Conservation (phyloP, 1,140 invertebrate species). For the Orius laevigatus region DNA sequence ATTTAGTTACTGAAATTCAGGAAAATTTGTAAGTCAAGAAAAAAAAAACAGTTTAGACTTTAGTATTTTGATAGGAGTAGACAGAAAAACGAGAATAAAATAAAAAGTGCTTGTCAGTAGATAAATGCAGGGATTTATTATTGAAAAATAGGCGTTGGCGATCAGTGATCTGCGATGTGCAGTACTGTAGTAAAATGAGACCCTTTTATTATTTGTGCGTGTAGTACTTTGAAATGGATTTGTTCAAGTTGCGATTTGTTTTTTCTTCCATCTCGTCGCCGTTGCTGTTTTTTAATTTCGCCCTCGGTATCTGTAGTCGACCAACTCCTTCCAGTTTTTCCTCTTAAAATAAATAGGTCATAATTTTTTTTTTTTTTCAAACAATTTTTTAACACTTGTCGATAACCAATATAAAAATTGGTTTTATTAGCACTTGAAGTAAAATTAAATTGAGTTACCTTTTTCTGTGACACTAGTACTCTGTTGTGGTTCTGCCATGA, state of each 20-base stretch:
- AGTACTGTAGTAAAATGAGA: slow-evolving; percentile 14
- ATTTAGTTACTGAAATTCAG: no score
- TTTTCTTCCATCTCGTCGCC: not conserved
- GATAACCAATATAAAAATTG: slow-evolving; percentile 1
- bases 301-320: slow-evolving; percentile 10
- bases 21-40: no score
- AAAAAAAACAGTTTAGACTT: no score
- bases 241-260: not conserved
- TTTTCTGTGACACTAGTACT: slow-evolving; percentile 7
- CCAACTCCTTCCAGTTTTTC: slow-evolving; percentile 13
- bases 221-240: not conserved
- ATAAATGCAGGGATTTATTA: no score
- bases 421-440: not conserved
- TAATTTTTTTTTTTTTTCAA: not conserved
- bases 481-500: slow-evolving; percentile 14
- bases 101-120: no score
- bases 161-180: slow-evolving; percentile 6
- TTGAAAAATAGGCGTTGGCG: no score
- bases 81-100: no score
- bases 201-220: slow-evolving; percentile 1
- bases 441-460: slow-evolving; percentile 10
- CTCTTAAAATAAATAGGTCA: not conserved
- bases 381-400: no score
- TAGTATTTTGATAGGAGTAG: no score
- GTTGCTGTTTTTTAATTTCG: slow-evolving; percentile 9